Base-by-base conservation (phyloP, 2,113 vertebrate genomes). In the Narcine bancroftii region DNA sequence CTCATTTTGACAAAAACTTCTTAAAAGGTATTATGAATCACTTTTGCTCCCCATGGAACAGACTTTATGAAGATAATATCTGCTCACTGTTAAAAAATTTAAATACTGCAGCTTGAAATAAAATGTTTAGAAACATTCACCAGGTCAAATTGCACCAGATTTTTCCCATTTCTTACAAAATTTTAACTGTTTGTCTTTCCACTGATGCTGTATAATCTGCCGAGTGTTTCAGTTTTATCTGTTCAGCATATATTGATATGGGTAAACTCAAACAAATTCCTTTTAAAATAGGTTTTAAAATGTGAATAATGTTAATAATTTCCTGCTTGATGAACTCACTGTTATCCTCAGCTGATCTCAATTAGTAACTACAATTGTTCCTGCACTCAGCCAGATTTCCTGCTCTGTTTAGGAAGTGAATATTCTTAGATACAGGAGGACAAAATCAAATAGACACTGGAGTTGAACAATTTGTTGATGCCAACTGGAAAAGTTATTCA, bases 261-360 rank as follows among this genome's bases (percentile, higher is more conserved):
- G 77, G 77, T 69, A 91, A 65, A 42, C 69, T 69, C 15, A 60
- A 85, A 85, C 53, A 85, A 60, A 85, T 91, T 45, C 26, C 87
- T 91, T 91, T 45, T 91, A 66, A 91, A 39, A 69, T 3, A 91
- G 87, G 17, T 39, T 91, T 91, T 69, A 69, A 65, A n/a, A 1
- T 56, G 24, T 60, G 29, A 60, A 36, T 60, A 85, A 87, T 60
- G 50, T 60, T 53, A 87, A 87, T 87, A 63, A 60, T 87, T 87
- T 60, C 6, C 81, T 60, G 53, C 81, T 2, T 60, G 81, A 87
- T 60, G 21, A 60, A n/a, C n/a, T 60, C 81, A 60, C 19, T n/a
- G 36, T 87, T 87, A 87, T 36, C 33, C 81, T 17, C 79, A 87
- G 81, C 56, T 60, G 53, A 87, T 87, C 33, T 87, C 53, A 87